Percentiles rank a stretch among this genome's conserved stretches.
These are phyloP conservation scores for Sminthurinus signatus DNA, from an alignment of 1,140 invertebrate species.

Conservation along the genomic window DNA sequence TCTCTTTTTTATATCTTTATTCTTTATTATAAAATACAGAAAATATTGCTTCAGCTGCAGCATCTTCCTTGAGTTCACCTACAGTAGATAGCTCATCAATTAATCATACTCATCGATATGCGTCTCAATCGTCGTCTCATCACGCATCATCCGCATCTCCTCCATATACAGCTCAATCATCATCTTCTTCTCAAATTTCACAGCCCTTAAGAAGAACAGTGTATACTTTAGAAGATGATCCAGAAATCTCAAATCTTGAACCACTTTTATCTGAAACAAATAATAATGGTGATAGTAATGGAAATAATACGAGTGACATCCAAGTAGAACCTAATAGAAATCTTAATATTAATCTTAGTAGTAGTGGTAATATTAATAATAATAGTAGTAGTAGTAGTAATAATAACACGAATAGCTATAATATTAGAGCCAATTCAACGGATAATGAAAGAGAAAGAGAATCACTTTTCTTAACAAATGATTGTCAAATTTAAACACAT, in stretches of 20 bases:
- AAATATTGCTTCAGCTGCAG: slow-evolving; percentile 23
- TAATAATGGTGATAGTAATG: slow-evolving; percentile 41
- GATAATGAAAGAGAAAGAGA: no score
- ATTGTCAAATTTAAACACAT: no score
- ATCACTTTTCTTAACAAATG: no score
- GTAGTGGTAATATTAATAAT: no score
- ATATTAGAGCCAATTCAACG: no score
- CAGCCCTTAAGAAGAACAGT: background rate
- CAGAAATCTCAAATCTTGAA: slow-evolving; percentile 10
- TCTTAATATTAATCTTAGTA: no score
- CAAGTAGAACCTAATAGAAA: slow-evolving; percentile 31
- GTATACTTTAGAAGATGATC: slow-evolving; percentile 16
- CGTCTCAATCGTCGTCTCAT: slow-evolving; percentile 12
- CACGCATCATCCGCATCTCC: background rate
- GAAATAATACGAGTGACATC: slow-evolving; percentile 34
- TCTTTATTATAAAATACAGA: no score
- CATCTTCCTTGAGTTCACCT: slow-evolving; percentile 2
- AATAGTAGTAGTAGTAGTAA: no score
- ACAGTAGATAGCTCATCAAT: slow-evolving; percentile 1
- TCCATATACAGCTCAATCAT: slow-evolving; percentile 4
- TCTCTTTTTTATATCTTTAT: no score
- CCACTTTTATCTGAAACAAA: slow-evolving; percentile 29
- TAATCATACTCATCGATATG: no score
- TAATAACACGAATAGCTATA: no score
- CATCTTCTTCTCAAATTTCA: background rate